Percentiles rank a stretch among this genome's conserved stretches.
phyloP scores from a whole-genome alignment of 1,140 invertebrate genomes.

The Chlorops oryzae region DNA sequence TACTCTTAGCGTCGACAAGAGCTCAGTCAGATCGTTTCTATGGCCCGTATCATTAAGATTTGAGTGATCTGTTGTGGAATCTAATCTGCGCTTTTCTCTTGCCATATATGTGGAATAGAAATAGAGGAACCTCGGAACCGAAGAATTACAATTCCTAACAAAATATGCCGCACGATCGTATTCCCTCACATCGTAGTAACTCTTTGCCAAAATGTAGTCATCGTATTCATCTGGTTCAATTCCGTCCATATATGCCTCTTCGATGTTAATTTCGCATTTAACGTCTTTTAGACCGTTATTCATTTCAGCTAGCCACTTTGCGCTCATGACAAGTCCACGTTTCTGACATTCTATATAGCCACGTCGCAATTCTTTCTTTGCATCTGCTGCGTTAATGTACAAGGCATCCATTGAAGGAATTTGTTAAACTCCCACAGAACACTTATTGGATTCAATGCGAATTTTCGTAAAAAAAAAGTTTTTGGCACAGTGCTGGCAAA shows the following conservation, averaged over 20 bases:
- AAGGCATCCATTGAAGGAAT: too few relatives aligned
- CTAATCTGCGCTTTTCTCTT: slow-evolving; percentile 79
- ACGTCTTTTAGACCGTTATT: slow-evolving; percentile 68
- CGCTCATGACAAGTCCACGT: slow-evolving; percentile 43
- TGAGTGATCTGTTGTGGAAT: slow-evolving; percentile 73
- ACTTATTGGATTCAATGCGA: too few relatives aligned
- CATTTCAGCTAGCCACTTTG: slow-evolving; percentile 81
- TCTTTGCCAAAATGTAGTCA: slow-evolving; percentile 74
- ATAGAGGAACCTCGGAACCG: slow-evolving; percentile 71
- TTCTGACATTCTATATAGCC: slow-evolving; percentile 45
- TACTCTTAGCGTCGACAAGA: slow-evolving; percentile 54
- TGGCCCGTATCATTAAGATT: slow-evolving; percentile 60
- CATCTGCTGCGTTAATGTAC: too few relatives aligned
- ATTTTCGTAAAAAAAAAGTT: too few relatives aligned
- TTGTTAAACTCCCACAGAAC: too few relatives aligned
- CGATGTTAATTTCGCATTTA: slow-evolving; percentile 49
- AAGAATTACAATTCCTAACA: slow-evolving; percentile 60
- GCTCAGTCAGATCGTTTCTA: slow-evolving; percentile 53
- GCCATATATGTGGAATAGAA: slow-evolving; percentile 83
- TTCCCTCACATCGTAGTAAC: slow-evolving; percentile 87
- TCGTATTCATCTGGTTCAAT: slow-evolving; percentile 58
- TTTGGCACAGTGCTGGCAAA: too few relatives aligned
- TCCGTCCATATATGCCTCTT: slow-evolving; percentile 33
- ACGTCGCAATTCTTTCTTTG: slow-evolving; percentile 35
- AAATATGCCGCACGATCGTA: slow-evolving; percentile 87